These are phyloP conservation scores for Cheumatopsyche charites DNA, from an alignment of 1,140 invertebrate species.

Conservation along the genomic window DNA sequence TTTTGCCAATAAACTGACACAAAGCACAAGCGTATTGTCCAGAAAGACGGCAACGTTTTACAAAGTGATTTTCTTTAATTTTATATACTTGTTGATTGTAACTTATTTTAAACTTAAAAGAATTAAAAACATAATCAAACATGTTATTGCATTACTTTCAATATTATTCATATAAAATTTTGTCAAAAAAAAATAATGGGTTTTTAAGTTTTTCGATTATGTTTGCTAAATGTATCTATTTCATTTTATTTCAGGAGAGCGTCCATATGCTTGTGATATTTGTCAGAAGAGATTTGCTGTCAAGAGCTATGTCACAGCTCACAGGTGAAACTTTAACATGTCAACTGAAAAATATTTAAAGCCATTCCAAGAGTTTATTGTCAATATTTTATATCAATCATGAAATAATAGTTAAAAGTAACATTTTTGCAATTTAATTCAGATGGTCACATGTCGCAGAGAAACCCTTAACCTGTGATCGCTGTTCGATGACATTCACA, in stretches of 20 bases:
- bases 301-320: slow-evolving; percentile 77
- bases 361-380: too few species aligned
- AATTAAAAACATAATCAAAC: too few species aligned
- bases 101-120: too few species aligned
- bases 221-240: too few species aligned
- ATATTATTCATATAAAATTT: too few species aligned
- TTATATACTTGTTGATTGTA: background rate
- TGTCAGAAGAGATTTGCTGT: slow-evolving; percentile 78
- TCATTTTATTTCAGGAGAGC: slow-evolving; percentile 59
- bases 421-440: slow-evolving; percentile 21
- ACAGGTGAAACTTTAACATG: slow-evolving; percentile 56
- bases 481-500: slow-evolving; percentile 74
- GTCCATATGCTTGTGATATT: slow-evolving; percentile 76
- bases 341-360: background rate
- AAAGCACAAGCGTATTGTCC: slow-evolving; percentile 38
- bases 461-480: slow-evolving; percentile 72
- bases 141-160: too few species aligned
- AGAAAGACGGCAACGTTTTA: slow-evolving; percentile 48
- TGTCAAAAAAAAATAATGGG: too few species aligned
- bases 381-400: too few species aligned
- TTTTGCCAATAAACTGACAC: too few species aligned
- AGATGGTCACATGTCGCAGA: slow-evolving; percentile 78
- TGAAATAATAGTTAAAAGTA: too few species aligned
- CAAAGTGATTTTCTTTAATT: slow-evolving; percentile 27
- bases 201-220: too few species aligned